These are phyloP conservation scores for Drosophila bunnanda DNA, from an alignment of 2,888 invertebrate genomes.

Conservation along the genomic window DNA sequence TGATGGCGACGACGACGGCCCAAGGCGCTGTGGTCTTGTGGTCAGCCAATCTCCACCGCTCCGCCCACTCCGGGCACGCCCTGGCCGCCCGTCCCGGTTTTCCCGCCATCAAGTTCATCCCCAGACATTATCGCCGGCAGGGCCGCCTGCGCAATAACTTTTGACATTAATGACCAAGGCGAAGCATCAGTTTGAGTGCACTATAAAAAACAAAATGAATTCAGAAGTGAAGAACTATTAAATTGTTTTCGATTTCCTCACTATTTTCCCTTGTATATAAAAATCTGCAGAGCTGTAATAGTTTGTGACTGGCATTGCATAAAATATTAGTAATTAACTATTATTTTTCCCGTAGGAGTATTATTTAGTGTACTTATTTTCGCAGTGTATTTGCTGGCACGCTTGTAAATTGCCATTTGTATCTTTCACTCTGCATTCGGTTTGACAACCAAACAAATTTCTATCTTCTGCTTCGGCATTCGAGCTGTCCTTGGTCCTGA, in stretches of 20 bases:
- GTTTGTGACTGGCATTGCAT: too few species aligned
- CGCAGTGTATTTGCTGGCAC: constrained; percentile 52
- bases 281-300: neutral
- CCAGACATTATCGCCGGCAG: constrained; percentile 64
- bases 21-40: constrained; percentile 66
- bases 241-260: too few species aligned
- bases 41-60: constrained; percentile 62
- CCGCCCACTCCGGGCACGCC: constrained; percentile 39
- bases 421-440: constrained; percentile 48
- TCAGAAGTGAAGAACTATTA: accelerated
- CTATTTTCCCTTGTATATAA: neutral
- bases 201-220: neutral
- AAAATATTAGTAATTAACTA: too few species aligned
- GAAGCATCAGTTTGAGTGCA: constrained; percentile 19
- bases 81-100: neutral
- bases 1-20: constrained; percentile 48
- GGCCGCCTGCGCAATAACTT: constrained; percentile 78
- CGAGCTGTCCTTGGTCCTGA: constrained; percentile 44
- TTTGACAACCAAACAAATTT: constrained; percentile 78
- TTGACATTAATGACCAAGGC: constrained; percentile 75
- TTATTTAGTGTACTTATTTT: too few species aligned
- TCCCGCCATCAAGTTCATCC: constrained; percentile 30
- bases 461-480: constrained; percentile 30
- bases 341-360: too few species aligned
- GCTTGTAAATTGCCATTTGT: constrained; percentile 78